These are phyloP conservation scores for Catostylus mosaicus DNA, from an alignment of 30 jellyfish, hydroid and myxozoan species.

Conservation along the genomic window DNA sequence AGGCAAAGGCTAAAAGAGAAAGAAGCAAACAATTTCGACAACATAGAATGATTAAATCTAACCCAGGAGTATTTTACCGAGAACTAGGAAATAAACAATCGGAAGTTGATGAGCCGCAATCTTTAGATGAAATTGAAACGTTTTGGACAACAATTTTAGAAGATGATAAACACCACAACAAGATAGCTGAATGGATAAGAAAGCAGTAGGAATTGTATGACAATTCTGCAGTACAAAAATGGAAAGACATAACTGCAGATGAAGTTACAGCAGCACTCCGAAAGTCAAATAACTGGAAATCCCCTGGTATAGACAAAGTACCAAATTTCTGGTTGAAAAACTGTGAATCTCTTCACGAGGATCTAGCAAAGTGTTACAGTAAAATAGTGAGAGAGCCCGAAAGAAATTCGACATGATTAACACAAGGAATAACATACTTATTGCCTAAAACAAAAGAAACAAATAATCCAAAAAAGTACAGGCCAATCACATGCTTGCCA, in stretches of 20 bases:
- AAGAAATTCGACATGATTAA: no score
- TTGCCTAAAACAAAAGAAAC: no score
- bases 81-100: conserved; percentile 4
- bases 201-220: background rate
- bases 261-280: no score
- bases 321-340: no score
- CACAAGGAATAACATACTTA: no score
- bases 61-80: background rate
- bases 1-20: conserved; percentile 1
- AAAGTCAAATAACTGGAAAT: no score
- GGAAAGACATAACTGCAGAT: conserved; percentile 2
- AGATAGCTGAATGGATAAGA: conserved; percentile 8
- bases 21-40: background rate
- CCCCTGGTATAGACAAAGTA: no score
- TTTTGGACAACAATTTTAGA: conserved; percentile 21
- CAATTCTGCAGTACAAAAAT: conserved; percentile 9
- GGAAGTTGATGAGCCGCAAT: background rate
- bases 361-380: no score
- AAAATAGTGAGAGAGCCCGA: no score
- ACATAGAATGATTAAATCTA: background rate
- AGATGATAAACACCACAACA: conserved; percentile 14
- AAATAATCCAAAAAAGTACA: no score
- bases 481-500: no score
- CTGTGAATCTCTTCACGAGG: no score
- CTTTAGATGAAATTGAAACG: conserved; percentile 16